Evolutionary conservation across 2,113 vertebrate genomes (phyloP).

Genomic region (Sialia sialis): DNA sequence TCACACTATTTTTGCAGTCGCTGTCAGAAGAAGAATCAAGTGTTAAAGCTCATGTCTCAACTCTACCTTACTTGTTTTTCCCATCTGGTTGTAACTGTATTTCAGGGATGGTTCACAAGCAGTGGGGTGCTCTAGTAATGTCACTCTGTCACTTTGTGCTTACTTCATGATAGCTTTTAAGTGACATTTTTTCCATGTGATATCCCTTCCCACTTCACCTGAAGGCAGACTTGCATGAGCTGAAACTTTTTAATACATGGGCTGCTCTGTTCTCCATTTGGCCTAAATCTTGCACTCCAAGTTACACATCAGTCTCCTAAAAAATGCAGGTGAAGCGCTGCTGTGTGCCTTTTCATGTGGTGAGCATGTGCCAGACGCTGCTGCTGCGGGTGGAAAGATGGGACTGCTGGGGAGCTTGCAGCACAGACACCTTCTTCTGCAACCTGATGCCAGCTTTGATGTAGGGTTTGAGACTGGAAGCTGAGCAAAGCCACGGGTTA

Average conservation of each 20-base stretch:
- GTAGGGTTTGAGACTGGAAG: not conserved
- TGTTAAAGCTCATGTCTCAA: not conserved
- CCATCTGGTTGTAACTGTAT: not conserved
- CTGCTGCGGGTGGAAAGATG: not conserved
- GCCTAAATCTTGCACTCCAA: not conserved
- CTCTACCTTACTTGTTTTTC: not conserved
- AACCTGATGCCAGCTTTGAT: not conserved
- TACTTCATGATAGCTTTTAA: not conserved
- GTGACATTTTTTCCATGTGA: not conserved
- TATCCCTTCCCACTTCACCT: not conserved
- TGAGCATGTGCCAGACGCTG: accelerated
- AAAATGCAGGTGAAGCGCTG: accelerated
- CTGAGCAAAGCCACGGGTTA: not conserved
- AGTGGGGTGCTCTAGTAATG: not conserved
- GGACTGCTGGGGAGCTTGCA: not conserved
- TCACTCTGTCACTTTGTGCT: not conserved
- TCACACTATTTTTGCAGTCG: not conserved
- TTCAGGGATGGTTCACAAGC: not conserved
- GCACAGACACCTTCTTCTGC: not conserved
- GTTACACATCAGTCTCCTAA: not conserved
- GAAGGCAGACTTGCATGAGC: not conserved
- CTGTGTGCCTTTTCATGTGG: not conserved
- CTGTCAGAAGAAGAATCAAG: not conserved
- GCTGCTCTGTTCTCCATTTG: not conserved
- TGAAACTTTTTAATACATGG: not conserved